Conservation (phyloP, 2,888 invertebrate genomes). For the Athrips mouffetella region DNA sequence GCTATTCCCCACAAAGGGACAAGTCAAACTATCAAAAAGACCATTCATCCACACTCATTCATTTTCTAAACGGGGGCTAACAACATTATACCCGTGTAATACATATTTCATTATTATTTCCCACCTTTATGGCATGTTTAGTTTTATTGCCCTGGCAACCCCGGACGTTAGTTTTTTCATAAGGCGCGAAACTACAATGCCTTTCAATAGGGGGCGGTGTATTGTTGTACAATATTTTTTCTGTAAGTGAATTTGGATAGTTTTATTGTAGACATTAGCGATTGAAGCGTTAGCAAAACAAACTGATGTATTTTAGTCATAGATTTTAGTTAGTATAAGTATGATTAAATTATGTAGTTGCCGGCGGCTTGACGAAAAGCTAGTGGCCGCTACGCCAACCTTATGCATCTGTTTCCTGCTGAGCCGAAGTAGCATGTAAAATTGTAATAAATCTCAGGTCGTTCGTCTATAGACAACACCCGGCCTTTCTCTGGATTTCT, state of each 20-base stretch:
- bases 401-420: too few relatives aligned
- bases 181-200: constrained; percentile 49
- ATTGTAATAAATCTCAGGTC: too few relatives aligned
- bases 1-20: constrained; percentile 65
- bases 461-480: too few relatives aligned
- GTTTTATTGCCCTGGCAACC: constrained; percentile 69
- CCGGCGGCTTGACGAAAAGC: too few relatives aligned
- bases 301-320: neutral
- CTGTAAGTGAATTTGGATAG: constrained; percentile 36
- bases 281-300: constrained; percentile 41
- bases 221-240: constrained; percentile 71
- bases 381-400: too few relatives aligned
- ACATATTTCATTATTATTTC: constrained; percentile 77
- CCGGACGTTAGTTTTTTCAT: constrained; percentile 54
- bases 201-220: constrained; percentile 71
- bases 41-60: constrained; percentile 48
- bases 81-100: constrained; percentile 77
- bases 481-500: too few relatives aligned
- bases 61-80: constrained; percentile 63
- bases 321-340: too few relatives aligned
- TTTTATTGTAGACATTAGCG: constrained; percentile 39
- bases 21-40: constrained; percentile 68
- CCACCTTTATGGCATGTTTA: constrained; percentile 70
- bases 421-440: too few relatives aligned
- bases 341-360: too few relatives aligned